These are phyloP conservation scores for Bombus superbus DNA, from an alignment of 1,140 invertebrate species.

Conservation along the genomic window DNA sequence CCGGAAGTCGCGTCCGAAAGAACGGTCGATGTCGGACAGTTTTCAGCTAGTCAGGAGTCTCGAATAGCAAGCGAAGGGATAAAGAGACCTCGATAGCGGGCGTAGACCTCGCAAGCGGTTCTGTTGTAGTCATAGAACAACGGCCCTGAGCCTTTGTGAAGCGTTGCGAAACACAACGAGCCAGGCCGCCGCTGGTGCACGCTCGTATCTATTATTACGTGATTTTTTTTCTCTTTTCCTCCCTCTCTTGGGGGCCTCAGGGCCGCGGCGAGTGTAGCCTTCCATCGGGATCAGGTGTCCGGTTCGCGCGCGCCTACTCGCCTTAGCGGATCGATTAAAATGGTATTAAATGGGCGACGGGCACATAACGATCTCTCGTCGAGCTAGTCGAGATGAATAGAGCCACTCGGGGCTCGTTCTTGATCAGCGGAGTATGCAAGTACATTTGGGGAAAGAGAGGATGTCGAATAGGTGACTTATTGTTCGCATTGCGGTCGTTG, in stretches of 20 bases:
- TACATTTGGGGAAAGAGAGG: not conserved
- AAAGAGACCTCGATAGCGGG: slow-evolving; percentile 71
- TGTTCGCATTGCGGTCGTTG: not conserved
- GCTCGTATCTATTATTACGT: slow-evolving; percentile 63
- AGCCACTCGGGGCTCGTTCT: not conserved
- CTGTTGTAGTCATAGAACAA: slow-evolving; percentile 58
- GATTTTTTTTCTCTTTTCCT: slow-evolving; percentile 31
- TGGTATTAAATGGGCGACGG: slow-evolving; percentile 42
- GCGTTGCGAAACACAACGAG: slow-evolving; percentile 59
- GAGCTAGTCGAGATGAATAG: no score
- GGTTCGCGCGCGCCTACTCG: slow-evolving; percentile 32
- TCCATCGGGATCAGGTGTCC: slow-evolving; percentile 63
- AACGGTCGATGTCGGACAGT: slow-evolving; percentile 26
- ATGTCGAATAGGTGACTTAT: not conserved
- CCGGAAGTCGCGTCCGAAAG: slow-evolving; percentile 21
- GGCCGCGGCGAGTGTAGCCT: slow-evolving; percentile 55
- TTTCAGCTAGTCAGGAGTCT: slow-evolving; percentile 34
- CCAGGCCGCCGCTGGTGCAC: slow-evolving; percentile 42
- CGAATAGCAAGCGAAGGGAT: slow-evolving; percentile 45
- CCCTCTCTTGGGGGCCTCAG: slow-evolving; percentile 18
- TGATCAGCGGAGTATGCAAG: not conserved
- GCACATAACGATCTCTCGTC: not conserved
- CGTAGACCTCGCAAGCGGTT: slow-evolving; percentile 71
- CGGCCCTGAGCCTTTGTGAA: slow-evolving; percentile 66
- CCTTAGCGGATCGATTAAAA: slow-evolving; percentile 47